Evolutionary conservation across 2,113 vertebrate species (phyloP).

Genomic region (Festucalex cinctus): DNA sequence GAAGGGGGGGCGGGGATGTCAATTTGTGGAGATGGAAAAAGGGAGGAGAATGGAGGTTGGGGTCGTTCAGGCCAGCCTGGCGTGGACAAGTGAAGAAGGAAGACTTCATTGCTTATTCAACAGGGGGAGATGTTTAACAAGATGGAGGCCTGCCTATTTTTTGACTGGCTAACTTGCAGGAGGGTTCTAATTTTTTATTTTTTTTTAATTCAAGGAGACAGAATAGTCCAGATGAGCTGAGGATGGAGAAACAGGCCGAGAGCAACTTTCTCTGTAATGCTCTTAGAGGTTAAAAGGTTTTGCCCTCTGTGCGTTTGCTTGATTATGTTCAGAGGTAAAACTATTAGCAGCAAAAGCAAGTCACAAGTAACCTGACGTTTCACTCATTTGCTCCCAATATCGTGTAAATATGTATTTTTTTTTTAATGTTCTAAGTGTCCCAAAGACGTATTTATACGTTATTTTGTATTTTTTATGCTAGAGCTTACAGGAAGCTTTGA

Average conservation of each 20-base stretch:
- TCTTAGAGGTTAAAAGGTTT: conserved; percentile 33
- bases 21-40: conserved; percentile 33
- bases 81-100: conserved; percentile 57
- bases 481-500: too few relatives aligned
- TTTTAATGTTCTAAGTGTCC: too few relatives aligned
- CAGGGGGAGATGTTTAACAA: conserved; percentile 65
- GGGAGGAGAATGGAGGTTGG: conserved; percentile 26
- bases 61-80: conserved; percentile 55
- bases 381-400: too few relatives aligned
- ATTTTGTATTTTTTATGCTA: too few relatives aligned
- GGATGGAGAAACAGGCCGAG: conserved; percentile 15
- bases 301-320: conserved; percentile 20
- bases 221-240: conserved; percentile 12
- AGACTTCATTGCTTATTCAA: conserved; percentile 75
- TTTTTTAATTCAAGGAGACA: conserved; percentile 24
- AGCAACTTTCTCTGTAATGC: conserved; percentile 16
- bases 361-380: conserved; percentile 22
- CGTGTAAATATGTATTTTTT: too few relatives aligned
- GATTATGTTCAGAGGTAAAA: conserved; percentile 18
- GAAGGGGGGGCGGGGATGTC: neutral
- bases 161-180: conserved; percentile 39
- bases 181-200: conserved; percentile 68
- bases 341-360: conserved; percentile 11
- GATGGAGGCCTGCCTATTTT: conserved; percentile 66
- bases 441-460: too few relatives aligned